phyloP scores from a whole-genome alignment of 2,888 invertebrate species.

The Blastobasis adustella region DNA sequence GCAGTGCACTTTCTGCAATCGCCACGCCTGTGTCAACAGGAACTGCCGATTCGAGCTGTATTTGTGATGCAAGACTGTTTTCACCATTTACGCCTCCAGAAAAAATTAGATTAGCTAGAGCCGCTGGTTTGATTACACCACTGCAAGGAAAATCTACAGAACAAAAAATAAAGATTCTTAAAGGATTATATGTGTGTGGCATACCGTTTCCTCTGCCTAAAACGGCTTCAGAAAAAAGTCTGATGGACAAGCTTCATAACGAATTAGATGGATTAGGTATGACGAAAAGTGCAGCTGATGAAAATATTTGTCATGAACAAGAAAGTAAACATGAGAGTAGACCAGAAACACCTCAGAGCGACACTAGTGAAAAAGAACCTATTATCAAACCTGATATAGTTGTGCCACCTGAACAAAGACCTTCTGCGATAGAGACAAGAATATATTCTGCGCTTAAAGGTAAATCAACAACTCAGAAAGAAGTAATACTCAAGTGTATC shows the following conservation, averaged over 20 bases:
- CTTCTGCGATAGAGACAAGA: not conserved
- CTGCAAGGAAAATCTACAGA: constrained; percentile 19
- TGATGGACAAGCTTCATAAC: constrained; percentile 18
- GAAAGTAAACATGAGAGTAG: constrained; percentile 16
- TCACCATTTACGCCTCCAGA: not conserved
- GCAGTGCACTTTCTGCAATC: not conserved
- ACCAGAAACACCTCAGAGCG: constrained; percentile 15
- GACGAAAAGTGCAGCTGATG: constrained; percentile 18
- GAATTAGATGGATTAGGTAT: constrained; percentile 22
- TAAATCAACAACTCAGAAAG: too few relatives aligned
- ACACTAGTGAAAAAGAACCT: constrained; percentile 16
- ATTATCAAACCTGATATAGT: not conserved
- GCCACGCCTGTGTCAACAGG: not conserved
- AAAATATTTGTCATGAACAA: constrained; percentile 23
- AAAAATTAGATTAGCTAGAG: constrained; percentile 18
- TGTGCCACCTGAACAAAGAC: not conserved
- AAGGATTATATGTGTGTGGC: constrained; percentile 10
- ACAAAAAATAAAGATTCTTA: constrained; percentile 17
- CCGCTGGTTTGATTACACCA: constrained; percentile 20
- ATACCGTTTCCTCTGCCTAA: constrained; percentile 5
- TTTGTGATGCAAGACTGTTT: too few relatives aligned
- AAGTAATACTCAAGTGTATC: too few relatives aligned
- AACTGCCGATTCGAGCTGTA: not conserved
- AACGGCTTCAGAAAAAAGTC: constrained; percentile 22
- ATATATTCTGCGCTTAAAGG: too few relatives aligned